Evolutionary conservation across 2,113 vertebrate genomes (phyloP).

Genomic region (Glaucidium brasilianum): DNA sequence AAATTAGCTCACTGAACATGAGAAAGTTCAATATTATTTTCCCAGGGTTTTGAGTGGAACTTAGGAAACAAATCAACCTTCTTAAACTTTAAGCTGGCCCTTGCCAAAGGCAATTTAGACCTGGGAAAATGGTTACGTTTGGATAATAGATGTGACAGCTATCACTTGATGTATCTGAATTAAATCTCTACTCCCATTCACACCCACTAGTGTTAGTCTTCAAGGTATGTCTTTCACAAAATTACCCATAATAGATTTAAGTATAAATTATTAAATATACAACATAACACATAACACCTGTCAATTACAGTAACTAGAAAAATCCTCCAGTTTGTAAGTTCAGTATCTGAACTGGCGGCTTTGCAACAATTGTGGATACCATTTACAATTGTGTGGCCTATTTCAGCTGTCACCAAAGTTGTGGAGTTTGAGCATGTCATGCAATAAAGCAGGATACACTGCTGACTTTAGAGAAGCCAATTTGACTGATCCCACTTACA

Average conservation of each 20-base stretch:
- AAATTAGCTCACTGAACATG: not conserved
- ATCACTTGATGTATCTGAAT: not conserved
- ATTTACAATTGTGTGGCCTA: not conserved
- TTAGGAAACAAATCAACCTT: not conserved
- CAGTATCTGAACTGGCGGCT: not conserved
- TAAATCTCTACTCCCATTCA: not conserved
- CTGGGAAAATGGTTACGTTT: not conserved
- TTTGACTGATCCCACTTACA: not conserved
- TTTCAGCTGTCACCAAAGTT: not conserved
- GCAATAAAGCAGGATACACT: not conserved
- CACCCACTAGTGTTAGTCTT: not conserved
- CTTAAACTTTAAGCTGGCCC: not conserved
- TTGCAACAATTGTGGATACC: not conserved
- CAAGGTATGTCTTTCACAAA: not conserved
- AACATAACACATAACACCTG: not conserved
- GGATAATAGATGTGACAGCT: not conserved
- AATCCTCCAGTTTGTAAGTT: not conserved
- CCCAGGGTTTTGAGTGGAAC: not conserved
- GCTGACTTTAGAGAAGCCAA: not conserved
- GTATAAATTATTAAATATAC: not conserved
- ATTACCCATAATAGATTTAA: not conserved
- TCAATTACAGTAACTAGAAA: not conserved
- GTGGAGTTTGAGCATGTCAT: not conserved
- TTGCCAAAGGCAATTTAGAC: not conserved
- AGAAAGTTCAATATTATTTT: not conserved